Base-by-base conservation (phyloP, 2,888 invertebrate species). In the Caprella mutica region DNA sequence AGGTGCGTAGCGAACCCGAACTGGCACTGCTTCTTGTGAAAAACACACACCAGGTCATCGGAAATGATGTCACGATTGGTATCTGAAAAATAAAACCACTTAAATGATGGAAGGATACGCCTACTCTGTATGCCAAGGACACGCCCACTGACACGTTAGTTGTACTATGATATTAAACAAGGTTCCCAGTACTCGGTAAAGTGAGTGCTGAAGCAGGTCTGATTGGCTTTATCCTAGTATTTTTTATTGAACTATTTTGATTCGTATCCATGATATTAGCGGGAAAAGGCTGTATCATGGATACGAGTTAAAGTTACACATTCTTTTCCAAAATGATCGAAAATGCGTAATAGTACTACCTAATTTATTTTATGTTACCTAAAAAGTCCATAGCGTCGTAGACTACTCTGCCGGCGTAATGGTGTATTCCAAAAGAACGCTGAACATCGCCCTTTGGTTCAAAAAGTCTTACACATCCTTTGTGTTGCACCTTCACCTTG, bases 1-100 rank as follows among this genome's bases (percentile, higher is more conserved):
- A 94, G 77, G 72, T 94, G 92, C 19, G 91, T 90, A 1, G 90
- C 93, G 73, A 94, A 94, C n/a, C 93, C 93, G 74, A 94, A 94
- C 72, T 88, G 91, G 74, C 93, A 94, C 56, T 82, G 83, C 69
- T 90, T 85, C 69, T 87, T 87, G 74, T 91, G 87, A 74, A 94
- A 94, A 2, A 91, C 89, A 0, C 87, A 85, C 1, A 94, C 86
- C 68, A 93, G 76, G 72, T 93, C 92, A 71, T 91, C 92, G 2
- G 91, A 88, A 48, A 93, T 84, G 12, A 86, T 84, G 74, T 94
- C 93, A 66, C 87, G 83, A 75, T 94, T 94, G 12, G 90, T 89
- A 68, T 89, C 87, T 77, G 68, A n/a, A 67, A 67, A 56, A 51
- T 56, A 62, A 33, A n/a, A n/a, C n/a, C n/a, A n/a, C n/a, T n/a